phyloP scores from a whole-genome alignment of 1,140 invertebrate species.

The Berghia stephanieae region DNA sequence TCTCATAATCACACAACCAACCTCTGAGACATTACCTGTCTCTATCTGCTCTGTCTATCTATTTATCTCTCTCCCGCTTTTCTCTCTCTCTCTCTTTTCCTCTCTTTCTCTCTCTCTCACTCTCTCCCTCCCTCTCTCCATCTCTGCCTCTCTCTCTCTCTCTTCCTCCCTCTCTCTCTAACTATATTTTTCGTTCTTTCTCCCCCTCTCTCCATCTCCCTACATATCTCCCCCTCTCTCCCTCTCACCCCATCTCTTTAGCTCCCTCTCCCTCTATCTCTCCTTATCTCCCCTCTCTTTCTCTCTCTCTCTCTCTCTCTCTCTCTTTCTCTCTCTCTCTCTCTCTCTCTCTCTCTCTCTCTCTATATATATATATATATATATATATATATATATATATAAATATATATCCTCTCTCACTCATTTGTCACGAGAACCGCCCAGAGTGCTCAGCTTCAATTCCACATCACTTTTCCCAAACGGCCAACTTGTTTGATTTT shows the following conservation, averaged over 20 bases:
- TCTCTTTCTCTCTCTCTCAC: neutral
- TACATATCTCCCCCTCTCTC: neutral
- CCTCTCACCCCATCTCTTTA: neutral
- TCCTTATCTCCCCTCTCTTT: neutral
- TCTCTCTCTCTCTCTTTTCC: neutral
- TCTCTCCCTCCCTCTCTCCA: neutral
- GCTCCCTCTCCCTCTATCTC: neutral
- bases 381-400: neutral
- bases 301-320: neutral
- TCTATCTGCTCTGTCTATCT: neutral
- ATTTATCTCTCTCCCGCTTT: neutral
- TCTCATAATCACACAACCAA: neutral
- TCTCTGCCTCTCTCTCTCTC: neutral
- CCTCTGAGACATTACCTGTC: neutral
- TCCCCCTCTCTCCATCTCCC: neutral
- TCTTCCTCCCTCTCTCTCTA: neutral
- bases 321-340: constrained; percentile 1
- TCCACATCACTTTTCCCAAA: no score
- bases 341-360: constrained; percentile 6
- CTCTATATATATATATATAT: neutral
- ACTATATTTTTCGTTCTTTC: neutral
- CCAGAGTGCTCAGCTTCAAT: no score
- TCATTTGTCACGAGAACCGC: no score
- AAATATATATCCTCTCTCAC: neutral
- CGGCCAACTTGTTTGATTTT: no score